Evolutionary conservation across 1,140 invertebrate genomes (phyloP), one percentile per base, ranked within the genome.

Genomic region (Lepidurus packardi): DNA sequence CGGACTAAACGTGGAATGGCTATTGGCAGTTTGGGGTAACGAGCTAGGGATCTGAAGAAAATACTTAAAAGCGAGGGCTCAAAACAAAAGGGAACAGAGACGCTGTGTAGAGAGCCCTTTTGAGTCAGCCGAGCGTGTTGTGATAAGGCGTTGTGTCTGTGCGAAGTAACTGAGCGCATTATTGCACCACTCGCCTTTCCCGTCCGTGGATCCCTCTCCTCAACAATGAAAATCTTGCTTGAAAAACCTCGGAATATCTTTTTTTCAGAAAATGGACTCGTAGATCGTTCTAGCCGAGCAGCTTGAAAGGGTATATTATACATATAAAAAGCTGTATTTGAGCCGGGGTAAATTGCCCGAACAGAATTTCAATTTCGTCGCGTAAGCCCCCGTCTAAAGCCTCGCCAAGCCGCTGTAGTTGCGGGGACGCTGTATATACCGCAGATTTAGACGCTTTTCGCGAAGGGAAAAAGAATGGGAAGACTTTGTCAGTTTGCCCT

Each of bases 61-160:
- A 65, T 65, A n/a, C 13, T 65, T 34, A 21, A 13, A 65, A 65
- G 16, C 13, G 13, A 47, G 45, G 16, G 45, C 45, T 10, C 16
- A 65, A 65, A 65, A 65, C 34, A 34, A 34, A 34, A 34, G 34
- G 34, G 34, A 34, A 34, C 34, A 34, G 34, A 34, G 34, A 34
- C 34, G 34, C 34, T 34, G 34, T 34, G 53, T 13, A 65, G 53
- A 16, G 21, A 65, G 16, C 53, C 13, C 21, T 65, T n/a, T 65
- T 2, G 53, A 65, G 53, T 21, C 53, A 65, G 53, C 53, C 53
- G 21, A 65, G 53, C 53, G 53, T 65, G 21, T 65, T 65, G 53
- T 65, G 53, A 65, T 65, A 65, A 65, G 53, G 53, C 53, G 53
- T 65, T 65, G 53, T 65, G 53, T 65, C 53, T 65, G 16, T 65